These are phyloP conservation scores for Xenopus tropicalis DNA, from an alignment of 2,113 vertebrate genomes.

Conservation along the genomic window UCB_Xtro_10.0 CM004448.2:113536001-113536500, in stretches of 20 bases:
- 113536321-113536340: slow-evolving; percentile 6
- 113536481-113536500: too few relatives aligned
- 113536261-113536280: slow-evolving; percentile 31
- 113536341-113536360: background rate
- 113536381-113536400: background rate
- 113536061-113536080: too few relatives aligned
- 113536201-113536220: slow-evolving; percentile 38
- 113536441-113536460: too few relatives aligned
- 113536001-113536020: background rate
- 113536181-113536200: slow-evolving; percentile 37
- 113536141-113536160: slow-evolving; percentile 34
- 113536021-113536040: too few relatives aligned
- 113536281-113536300: slow-evolving; percentile 33
- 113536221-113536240: slow-evolving; percentile 19
- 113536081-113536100: background rate
- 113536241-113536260: slow-evolving; percentile 16
- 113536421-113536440: too few relatives aligned
- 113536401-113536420: too few relatives aligned
- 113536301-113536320: slow-evolving; percentile 23
- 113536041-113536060: too few relatives aligned
- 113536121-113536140: slow-evolving; percentile 8
- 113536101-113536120: background rate
- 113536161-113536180: slow-evolving; percentile 41
- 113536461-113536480: too few relatives aligned
- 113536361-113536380: too few relatives aligned